phyloP scores from a whole-genome alignment of 2,888 invertebrate genomes.

The Dynastes grantii region DNA sequence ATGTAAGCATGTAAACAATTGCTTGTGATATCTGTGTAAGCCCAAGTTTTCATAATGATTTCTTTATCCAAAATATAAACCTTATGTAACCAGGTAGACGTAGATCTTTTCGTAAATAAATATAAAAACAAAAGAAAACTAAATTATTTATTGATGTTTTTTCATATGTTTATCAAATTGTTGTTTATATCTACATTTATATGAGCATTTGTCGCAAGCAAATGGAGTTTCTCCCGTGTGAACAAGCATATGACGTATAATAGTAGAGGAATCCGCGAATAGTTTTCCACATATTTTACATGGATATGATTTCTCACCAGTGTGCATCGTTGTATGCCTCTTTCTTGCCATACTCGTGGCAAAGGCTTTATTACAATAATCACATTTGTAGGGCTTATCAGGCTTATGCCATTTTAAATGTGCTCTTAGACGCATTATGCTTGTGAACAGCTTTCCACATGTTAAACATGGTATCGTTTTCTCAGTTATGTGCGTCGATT shows the following conservation, averaged over 20 bases:
- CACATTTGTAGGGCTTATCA: not conserved
- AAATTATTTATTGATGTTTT: not conserved
- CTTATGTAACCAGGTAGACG: not conserved
- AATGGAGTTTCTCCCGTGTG: conserved; percentile 1
- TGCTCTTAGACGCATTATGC: not conserved
- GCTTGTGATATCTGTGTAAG: too few species aligned
- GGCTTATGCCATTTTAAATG: not conserved
- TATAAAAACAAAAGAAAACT: not conserved
- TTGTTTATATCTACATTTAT: not conserved
- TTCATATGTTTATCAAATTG: conserved; percentile 1
- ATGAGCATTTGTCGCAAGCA: not conserved
- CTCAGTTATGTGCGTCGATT: not conserved
- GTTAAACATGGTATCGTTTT: not conserved
- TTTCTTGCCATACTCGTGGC: not conserved
- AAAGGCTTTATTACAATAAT: not conserved
- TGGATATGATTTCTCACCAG: not conserved
- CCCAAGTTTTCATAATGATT: not conserved
- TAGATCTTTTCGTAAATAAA: not conserved
- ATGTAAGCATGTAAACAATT: too few species aligned
- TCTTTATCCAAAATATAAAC: not conserved
- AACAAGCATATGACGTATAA: conserved; percentile 2
- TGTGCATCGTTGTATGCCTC: not conserved
- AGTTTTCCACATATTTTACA: conserved; percentile 2
- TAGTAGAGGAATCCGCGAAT: not conserved
- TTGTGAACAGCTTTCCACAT: not conserved